These are phyloP conservation scores for Ceramica pisi DNA, from an alignment of 2,888 invertebrate species.

Conservation along the genomic window DNA sequence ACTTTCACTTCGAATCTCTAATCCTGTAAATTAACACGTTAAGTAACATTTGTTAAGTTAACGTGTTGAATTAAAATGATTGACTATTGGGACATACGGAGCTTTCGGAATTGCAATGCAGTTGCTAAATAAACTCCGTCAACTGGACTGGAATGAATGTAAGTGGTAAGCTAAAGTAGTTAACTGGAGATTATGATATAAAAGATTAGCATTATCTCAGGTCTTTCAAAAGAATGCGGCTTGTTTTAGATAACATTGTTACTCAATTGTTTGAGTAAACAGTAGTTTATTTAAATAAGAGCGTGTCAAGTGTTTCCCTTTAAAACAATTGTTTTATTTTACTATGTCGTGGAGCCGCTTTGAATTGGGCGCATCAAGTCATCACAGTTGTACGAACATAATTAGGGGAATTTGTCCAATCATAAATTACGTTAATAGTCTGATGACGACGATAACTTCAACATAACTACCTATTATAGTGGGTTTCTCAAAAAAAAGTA, in stretches of 20 bases:
- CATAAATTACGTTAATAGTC: constrained; percentile 63
- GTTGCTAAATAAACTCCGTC: neutral
- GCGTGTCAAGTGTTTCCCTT: constrained; percentile 15
- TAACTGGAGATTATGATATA: neutral
- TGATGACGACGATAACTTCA: constrained; percentile 69
- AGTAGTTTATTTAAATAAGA: constrained; percentile 17
- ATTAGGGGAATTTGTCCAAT: constrained; percentile 43
- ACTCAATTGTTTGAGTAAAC: constrained; percentile 11
- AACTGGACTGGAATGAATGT: neutral
- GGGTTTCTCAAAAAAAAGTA: constrained; percentile 73
- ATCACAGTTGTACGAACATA: constrained; percentile 29
- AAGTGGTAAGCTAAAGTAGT: too few relatives aligned
- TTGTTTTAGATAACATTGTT: constrained; percentile 1
- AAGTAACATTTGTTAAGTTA: constrained; percentile 31
- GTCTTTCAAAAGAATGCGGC: neutral
- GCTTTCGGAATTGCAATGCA: neutral
- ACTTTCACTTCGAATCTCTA: constrained; percentile 58
- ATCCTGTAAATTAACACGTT: too few relatives aligned
- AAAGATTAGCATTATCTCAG: neutral
- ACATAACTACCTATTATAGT: constrained; percentile 69
- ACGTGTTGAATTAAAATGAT: constrained; percentile 8
- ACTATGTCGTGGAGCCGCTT: neutral
- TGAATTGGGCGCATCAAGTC: neutral
- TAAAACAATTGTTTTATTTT: constrained; percentile 23
- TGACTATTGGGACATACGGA: constrained; percentile 11